Base-by-base conservation (phyloP, 2,888 invertebrate species). In the Diaprepes abbreviatus region DNA sequence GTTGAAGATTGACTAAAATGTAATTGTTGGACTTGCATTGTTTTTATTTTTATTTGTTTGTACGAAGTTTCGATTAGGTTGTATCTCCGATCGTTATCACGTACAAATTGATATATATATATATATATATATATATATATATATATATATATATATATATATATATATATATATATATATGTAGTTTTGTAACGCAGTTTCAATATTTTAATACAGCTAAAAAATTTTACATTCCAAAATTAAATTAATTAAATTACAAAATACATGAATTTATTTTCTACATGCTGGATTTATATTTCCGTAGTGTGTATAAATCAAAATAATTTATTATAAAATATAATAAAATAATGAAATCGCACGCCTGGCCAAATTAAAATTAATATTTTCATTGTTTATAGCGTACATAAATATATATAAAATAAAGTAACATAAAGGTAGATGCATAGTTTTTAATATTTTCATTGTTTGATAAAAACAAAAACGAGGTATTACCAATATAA, bases 271-370 rank as follows among this genome's bases (percentile, higher is more conserved):
- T 40, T 40, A 36, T n/a, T 45, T 1, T 24, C 6, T 19, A 12
- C 5, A 21, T 10, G 5, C 3, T 12, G 0, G 24, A 55, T 38
- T 54, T 55, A 55, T 38, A 55, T 33, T 38, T 38, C 14, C 38
- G 35, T 2, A 12, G 12, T 14, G 21, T 4, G 9, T 38, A 40
- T 40, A 55, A 55, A 55, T 38, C 19, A 24, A 55, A 38, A 38
- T 55, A 55, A 54, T 24, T 9, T 54, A 35, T 12, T 38, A 55
- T 19, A 54, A n/a, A 55, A 55, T 55, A 19, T 35, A 55, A 38
- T 55, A 55, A 55, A 55, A 38, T 38, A 38, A 55, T 55, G 12
- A 55, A 55, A 38, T 55, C 21, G 38, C 38, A 5, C 50, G 31
- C 5, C 19, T n/a, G 3, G 54, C 38, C 5, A 24, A 55, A 55